Base-by-base conservation (phyloP, 2,113 vertebrate genomes). In the Martes martes region DNA sequence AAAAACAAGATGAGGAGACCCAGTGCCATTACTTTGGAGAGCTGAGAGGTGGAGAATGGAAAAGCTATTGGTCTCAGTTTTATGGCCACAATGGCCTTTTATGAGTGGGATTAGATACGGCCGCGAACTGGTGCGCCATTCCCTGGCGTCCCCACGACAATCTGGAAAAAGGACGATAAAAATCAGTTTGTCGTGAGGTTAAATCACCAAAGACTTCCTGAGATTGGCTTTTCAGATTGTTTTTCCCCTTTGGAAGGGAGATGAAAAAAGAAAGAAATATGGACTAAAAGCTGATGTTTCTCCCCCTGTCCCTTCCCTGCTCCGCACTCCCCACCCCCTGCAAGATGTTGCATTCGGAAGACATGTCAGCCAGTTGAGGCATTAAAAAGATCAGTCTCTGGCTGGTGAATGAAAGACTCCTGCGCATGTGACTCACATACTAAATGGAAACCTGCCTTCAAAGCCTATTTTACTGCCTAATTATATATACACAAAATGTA, bases 401-500 rank as follows among this genome's bases (percentile, higher is more conserved):
- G 97, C 98, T 99, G 98, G 96, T 98, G 98, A 99, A 99, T 99
- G 99, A 99, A 99, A 99, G 98, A 98, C 98, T 98, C 98, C 97
- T 98, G 98, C 98, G 97, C n/a, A 10, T 99, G 99, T 99, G 99
- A 99, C 98, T 99, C 98, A 99, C 99, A 99, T 99, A 99, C 99
- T 99, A 99, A 99, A 98, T 97, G 98, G 98, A 98, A 99, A 99
- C 98, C 98, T 99, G 98, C 98, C 98, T 99, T 99, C 99, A 99
- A 99, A 99, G 99, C 98, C 98, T 98, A 98, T 99, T 99, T 99
- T 99, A 98, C 99, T 99, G 98, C 98, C 98, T 99, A 99, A 99
- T 99, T 99, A 99, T 99, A 99, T 99, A 99, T 99, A 99, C 99
- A 99, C 98, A 99, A 99, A 99, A 99, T 99, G 99, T 99, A 99